Evolutionary conservation across 2,888 invertebrate genomes (phyloP), one percentile per base, ranked within the genome.

Genomic region (Pedicia rivosa): DNA sequence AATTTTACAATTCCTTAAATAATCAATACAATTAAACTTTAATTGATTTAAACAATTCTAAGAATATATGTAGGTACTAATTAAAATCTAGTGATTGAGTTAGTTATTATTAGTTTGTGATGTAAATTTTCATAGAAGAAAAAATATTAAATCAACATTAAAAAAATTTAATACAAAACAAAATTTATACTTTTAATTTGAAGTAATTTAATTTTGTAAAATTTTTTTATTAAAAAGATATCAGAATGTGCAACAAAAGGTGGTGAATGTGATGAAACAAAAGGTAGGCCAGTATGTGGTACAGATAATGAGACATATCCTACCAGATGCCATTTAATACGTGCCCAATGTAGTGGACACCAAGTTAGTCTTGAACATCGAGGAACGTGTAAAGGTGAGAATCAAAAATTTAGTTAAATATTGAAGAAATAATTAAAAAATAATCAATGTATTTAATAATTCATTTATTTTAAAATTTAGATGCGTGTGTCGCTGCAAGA

Each of bases 221-320:
- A n/a, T n/a, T n/a, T n/a, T n/a, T n/a, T n/a, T n/a, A n/a, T n/a
- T n/a, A n/a, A n/a, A 12, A 46, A 56, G 54, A 53, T 59, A 42
- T 57, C 58, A 35, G 55, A 62, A 48, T 62, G 62, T 45, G 57
- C 59, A 36, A 57, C 56, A 27, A 59, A 56, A 43, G 52, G 53
- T 37, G 59, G 59, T 14, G 60, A 62, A 43, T 62, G 62, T 44
- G 61, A 62, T 46, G 62, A 62, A 43, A 54, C 48, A 16, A 54
- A 53, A 44, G 57, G 56, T 37, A 54, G 61, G 35, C 56, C 59
- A 3, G 62, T 62, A 24, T 62, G 62, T 36, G 62, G 62, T 16
- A 60, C 62, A 22, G 84, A 91, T 55, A 81, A 81, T 12, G 67
- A 77, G 44, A 86, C 86, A 17, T 91, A 91, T 63, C 68, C 75